A percentile compares a stretch with the other conserved stretches of the same genome.
These are phyloP conservation scores for Oceanodroma leucorhoa DNA, from an alignment of 2,797 vertebrate genomes.

Conservation along the genomic window DNA sequence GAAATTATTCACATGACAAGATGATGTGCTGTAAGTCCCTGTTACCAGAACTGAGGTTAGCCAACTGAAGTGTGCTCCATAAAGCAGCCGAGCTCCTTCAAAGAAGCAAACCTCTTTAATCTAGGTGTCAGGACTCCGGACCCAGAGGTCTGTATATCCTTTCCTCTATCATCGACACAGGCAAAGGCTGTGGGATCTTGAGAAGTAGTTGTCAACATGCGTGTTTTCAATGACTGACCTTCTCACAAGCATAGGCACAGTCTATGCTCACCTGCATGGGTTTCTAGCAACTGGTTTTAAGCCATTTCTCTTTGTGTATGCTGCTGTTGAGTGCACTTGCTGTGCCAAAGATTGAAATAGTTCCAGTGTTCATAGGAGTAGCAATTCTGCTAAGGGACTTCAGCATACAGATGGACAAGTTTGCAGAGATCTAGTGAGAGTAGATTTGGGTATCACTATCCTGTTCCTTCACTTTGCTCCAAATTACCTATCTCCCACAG, in stretches of 20 bases:
- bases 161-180: not conserved
- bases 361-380: not conserved
- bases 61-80: not conserved
- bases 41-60: not conserved
- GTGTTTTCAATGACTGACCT: not conserved
- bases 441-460: not conserved
- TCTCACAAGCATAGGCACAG: not conserved
- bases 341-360: not conserved
- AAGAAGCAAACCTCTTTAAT: not conserved
- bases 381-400: not conserved
- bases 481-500: not conserved
- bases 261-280: not conserved
- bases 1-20: not conserved
- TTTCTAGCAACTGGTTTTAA: not conserved
- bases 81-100: not conserved
- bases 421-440: not conserved
- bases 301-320: not conserved
- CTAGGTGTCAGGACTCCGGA: not conserved
- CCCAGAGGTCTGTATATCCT: not conserved
- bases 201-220: not conserved
- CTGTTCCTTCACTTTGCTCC: not conserved
- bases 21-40: not conserved
- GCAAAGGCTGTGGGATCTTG: not conserved
- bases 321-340: not conserved
- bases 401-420: not conserved